phyloP scores from a whole-genome alignment of 1,140 invertebrate species.

The Lepeophtheirus salmonis region DNA sequence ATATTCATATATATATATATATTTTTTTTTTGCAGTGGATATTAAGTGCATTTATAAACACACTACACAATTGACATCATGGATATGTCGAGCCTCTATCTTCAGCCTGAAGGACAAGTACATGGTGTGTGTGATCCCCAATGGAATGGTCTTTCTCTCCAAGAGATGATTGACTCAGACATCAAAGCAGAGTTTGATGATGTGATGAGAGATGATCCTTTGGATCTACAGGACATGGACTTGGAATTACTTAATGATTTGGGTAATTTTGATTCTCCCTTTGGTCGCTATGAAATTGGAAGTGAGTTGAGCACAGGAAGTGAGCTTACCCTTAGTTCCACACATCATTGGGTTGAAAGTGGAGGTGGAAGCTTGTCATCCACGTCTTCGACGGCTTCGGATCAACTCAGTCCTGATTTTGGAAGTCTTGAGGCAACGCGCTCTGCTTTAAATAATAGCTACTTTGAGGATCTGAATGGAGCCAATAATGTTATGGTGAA shows the following conservation, averaged over 20 bases:
- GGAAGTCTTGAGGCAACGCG: constrained; percentile 22
- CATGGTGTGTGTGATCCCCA: constrained; percentile 12
- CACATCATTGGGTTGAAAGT: not conserved
- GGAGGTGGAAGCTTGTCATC: constrained; percentile 14
- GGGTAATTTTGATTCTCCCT: constrained; percentile 19
- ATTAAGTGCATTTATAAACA: not conserved
- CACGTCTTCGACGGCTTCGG: constrained; percentile 12
- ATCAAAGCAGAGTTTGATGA: constrained; percentile 59
- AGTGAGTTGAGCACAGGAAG: constrained; percentile 19
- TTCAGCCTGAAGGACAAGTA: not conserved
- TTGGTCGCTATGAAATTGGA: constrained; percentile 17
- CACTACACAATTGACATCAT: not conserved
- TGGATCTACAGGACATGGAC: constrained; percentile 19
- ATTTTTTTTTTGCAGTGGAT: too few species aligned
- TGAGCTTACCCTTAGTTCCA: constrained; percentile 9
- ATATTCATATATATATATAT: too few species aligned
- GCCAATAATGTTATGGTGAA: constrained; percentile 53
- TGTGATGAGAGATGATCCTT: constrained; percentile 36
- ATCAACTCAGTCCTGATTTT: constrained; percentile 12
- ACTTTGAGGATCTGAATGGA: constrained; percentile 48
- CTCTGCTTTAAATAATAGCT: constrained; percentile 29
- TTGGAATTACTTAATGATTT: constrained; percentile 8
- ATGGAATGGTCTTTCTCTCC: constrained; percentile 12
- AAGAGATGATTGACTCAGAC: constrained; percentile 54
- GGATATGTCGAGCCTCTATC: not conserved